phyloP scores from a whole-genome alignment of 2,888 invertebrate genomes.

The Drosophila kambysellisi region DNA sequence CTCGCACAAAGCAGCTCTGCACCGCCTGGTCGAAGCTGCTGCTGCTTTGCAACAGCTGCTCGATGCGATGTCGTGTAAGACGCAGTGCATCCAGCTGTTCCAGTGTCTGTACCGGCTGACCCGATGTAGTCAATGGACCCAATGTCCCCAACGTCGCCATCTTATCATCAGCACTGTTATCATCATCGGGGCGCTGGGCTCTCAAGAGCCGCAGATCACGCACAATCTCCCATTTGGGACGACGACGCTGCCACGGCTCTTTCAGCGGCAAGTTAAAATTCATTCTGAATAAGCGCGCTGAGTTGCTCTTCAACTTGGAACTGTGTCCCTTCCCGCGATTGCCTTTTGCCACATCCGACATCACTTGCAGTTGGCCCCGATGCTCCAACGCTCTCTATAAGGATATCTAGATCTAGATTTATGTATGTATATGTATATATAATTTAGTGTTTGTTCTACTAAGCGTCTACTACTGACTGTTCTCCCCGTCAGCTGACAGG shows the following conservation, averaged over 20 bases:
- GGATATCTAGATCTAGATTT: neutral
- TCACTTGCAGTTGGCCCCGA: constrained; percentile 4
- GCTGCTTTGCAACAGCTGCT: constrained; percentile 41
- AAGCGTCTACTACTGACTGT: neutral
- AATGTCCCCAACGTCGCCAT: neutral
- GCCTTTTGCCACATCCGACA: constrained; percentile 12
- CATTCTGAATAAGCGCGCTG: neutral
- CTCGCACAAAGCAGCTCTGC: constrained; percentile 57
- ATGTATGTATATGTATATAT: neutral
- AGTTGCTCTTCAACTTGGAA: constrained; percentile 14
- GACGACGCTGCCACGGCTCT: constrained; percentile 20
- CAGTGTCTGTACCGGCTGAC: constrained; percentile 15
- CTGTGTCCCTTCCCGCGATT: neutral
- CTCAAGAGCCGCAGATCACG: constrained; percentile 44
- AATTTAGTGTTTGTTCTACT: neutral
- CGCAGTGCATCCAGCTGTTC: constrained; percentile 52
- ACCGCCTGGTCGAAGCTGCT: constrained; percentile 51
- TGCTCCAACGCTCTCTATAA: neutral
- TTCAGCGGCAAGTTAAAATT: constrained; percentile 16
- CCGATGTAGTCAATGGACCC: neutral
- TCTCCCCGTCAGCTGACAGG: neutral
- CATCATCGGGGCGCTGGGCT: constrained; percentile 12
- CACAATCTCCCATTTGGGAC: constrained; percentile 58
- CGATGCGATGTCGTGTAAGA: constrained; percentile 57
- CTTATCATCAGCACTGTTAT: constrained; percentile 35